A percentile compares a stretch with the other conserved stretches of the same genome.
Evolutionary conservation across 2,888 invertebrate species (phyloP).

Genomic region (Ramazzottius varieornatus): DNA sequence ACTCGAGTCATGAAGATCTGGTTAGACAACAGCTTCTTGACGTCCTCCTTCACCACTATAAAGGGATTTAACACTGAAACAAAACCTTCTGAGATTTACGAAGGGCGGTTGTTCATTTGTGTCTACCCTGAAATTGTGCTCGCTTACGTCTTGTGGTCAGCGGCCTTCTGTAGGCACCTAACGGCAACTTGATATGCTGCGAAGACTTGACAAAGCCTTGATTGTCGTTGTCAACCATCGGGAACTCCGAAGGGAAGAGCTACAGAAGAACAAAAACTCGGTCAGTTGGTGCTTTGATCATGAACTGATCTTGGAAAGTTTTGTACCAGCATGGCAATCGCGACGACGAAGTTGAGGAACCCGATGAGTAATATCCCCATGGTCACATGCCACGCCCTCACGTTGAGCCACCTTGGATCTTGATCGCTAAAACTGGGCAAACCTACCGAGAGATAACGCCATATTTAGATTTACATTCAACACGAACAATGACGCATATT

Average conservation of each 20-base stretch:
- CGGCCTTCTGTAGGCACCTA: too few relatives aligned
- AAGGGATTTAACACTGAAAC: background rate
- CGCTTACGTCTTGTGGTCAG: too few relatives aligned
- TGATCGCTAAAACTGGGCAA: background rate
- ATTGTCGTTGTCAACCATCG: background rate
- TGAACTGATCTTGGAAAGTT: background rate
- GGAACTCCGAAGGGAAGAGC: background rate
- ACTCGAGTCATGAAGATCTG: background rate
- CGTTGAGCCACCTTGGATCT: background rate
- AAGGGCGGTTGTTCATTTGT: too few relatives aligned
- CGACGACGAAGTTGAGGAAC: background rate
- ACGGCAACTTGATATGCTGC: too few relatives aligned
- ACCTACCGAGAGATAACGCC: background rate
- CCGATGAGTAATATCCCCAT: background rate
- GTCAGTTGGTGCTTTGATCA: background rate
- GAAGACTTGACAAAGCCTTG: too few relatives aligned
- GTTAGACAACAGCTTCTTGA: background rate
- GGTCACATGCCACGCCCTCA: background rate
- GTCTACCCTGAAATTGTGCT: too few relatives aligned
- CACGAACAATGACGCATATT: background rate
- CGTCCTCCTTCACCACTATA: slow-evolving; percentile 1
- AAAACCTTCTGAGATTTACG: too few relatives aligned
- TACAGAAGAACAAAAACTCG: background rate
- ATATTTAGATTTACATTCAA: background rate
- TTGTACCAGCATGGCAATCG: background rate